Base-by-base conservation (phyloP, 92 coral and sea anemone species). In the Pocillopora meandrina region DNA sequence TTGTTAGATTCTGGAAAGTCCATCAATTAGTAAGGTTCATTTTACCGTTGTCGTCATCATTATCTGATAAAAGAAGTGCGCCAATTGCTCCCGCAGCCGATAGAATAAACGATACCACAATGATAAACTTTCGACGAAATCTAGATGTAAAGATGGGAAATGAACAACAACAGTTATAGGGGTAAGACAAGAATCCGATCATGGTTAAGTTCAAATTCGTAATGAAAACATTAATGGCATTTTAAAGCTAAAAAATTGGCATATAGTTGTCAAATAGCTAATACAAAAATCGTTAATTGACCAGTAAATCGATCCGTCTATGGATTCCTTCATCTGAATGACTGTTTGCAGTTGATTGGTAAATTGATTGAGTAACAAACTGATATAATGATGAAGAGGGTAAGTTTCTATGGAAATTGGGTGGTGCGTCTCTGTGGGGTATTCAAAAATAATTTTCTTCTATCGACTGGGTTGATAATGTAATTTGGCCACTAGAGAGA, bases 1-100 rank as follows among this genome's bases (percentile, higher is more conserved):
- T 18, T 19, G 31, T 67, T 23, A 12, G 35, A 26, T 67, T 67
- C 5, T 23, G 13, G 33, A 67, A 13, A 52, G 10, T 9, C 6
- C 14, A 26, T 26, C 0, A 26, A 3, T 12, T 36, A 6, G 1
- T 2, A 20, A 19, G 10, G 7, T 6, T 7, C 36, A 14, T 63
- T 12, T 16, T 57, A 69, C 84, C 84, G 68, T 80, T 34, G 31
- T 70, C 68, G 35, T 80, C 68, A 5, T 66, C 84, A 16, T 69
- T 69, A 42, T 80, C 76, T 17, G 84, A 23, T 11, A 80, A 56
- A 6, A 80, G 68, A 34, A 80, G 31, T 9, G 76, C 84, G 23
- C 76, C 84, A 17, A 70, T 68, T 6, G 84, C 76, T 26, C 84
- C 84, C 3, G 10, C 58, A 1, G 84, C 76, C 33, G 84, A 66